Percentiles rank a stretch among this genome's conserved stretches.
These are phyloP conservation scores for Erythrocercus mccallii DNA, from an alignment of 2,113 vertebrate genomes.

Conservation along the genomic window DNA sequence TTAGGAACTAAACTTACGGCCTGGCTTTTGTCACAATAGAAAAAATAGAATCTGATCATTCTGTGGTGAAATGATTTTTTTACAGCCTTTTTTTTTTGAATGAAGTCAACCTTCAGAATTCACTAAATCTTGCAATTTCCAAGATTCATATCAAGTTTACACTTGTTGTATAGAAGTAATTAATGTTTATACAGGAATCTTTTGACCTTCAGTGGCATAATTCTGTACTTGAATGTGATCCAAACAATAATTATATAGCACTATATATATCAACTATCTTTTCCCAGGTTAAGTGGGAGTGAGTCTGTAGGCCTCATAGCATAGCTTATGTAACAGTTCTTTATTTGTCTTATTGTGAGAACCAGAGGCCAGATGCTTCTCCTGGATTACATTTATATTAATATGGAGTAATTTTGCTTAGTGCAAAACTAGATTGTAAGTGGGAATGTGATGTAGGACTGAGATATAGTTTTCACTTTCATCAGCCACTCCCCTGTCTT, in stretches of 20 bases:
- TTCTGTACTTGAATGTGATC: not conserved
- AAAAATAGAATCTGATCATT: not conserved
- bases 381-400: not conserved
- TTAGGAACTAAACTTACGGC: not conserved
- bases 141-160: not conserved
- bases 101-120: not conserved
- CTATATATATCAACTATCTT: not conserved
- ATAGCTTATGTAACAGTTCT: not conserved
- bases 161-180: not conserved
- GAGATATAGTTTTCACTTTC: not conserved
- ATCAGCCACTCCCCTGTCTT: rapidly evolving
- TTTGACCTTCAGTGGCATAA: not conserved
- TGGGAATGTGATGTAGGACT: rapidly evolving
- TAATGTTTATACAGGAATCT: not conserved
- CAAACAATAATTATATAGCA: not conserved
- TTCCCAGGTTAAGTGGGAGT: not conserved
- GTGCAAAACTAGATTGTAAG: not conserved
- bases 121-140: not conserved
- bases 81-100: not conserved
- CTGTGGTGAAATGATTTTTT: not conserved
- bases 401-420: not conserved
- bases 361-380: not conserved
- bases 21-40: not conserved
- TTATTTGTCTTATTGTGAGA: not conserved
- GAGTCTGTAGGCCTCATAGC: not conserved